Evolutionary conservation across 1,140 invertebrate genomes (phyloP), one percentile per base, ranked within the genome.

Genomic region (Calliopsis andreniformis): DNA sequence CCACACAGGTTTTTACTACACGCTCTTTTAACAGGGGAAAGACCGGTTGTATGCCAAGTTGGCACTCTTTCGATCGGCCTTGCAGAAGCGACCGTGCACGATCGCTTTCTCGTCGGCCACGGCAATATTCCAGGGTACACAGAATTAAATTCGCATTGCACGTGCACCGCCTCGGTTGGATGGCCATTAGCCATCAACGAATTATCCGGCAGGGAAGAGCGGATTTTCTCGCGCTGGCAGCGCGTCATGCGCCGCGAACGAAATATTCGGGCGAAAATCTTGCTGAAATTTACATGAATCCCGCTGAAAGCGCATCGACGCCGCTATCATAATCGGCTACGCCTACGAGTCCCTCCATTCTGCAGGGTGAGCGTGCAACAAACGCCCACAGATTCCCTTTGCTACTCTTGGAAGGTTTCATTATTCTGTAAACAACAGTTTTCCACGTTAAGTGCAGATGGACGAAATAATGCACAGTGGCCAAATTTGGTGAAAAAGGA

Each of bases 251-350:
- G 42, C 14, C 3, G 2, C 30, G 12, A 32, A 14, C 81, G 64
- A 83, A 75, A 83, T 82, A 73, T 83, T 82, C 69, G 30, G 28
- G 42, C 30, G 51, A 10, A 63, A 63, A 79, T 83, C 76, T 82
- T 79, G 39, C 69, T 82, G 76, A 83, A 83, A 83, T 83, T 83
- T 83, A 83, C 81, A 83, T 83, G 81, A 83, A 66, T 67, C 59
- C 25, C 39, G 14, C 59, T 66, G 66, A 23, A 71, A 76, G 72
- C 71, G 51, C 63, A 77, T 81, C 66, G 63, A n/a, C 12, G 5
- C 45, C 20, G 23, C 35, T 23, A 62, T 82, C 45, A 71, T 82
- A 81, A 82, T 82, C 61, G 55, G 47, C 47, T 20, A 18, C 23
- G 59, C 45, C 61, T 59, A 30, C 58, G 69, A 62, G 66, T 76